phyloP scores from a whole-genome alignment of 30 jellyfish, hydroid and myxozoan species.

The Turritopsis dohrnii region DNA sequence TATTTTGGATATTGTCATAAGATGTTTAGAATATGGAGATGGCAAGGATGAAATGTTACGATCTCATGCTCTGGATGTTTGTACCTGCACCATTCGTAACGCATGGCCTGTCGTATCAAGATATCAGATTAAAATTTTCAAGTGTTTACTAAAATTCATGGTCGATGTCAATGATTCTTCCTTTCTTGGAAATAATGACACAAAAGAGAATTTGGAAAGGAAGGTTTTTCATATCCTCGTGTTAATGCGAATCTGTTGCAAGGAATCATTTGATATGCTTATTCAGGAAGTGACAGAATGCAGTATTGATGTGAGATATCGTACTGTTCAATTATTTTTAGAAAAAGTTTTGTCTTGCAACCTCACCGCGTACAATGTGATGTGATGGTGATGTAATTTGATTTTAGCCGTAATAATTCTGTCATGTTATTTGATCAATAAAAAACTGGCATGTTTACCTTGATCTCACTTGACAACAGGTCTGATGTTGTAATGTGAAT shows the following conservation, averaged over 20 bases:
- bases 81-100: background rate
- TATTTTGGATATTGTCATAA: constrained; percentile 7
- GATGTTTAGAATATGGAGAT: constrained; percentile 26
- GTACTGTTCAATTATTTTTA: constrained; percentile 7
- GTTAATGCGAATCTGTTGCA: constrained; percentile 40
- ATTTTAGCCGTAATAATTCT: background rate
- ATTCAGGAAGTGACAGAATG: constrained; percentile 22
- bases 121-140: constrained; percentile 31
- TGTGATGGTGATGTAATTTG: background rate
- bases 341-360: background rate
- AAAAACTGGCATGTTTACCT: too few relatives aligned
- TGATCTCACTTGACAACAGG: too few relatives aligned
- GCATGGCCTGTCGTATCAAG: constrained; percentile 49
- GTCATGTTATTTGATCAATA: too few relatives aligned
- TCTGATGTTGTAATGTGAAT: too few relatives aligned
- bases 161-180: constrained; percentile 29
- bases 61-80: constrained; percentile 22
- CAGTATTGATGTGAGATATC: constrained; percentile 14
- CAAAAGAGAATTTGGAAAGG: background rate
- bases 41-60: constrained; percentile 37
- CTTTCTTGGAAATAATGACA: constrained; percentile 9
- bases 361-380: background rate
- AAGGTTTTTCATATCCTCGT: constrained; percentile 5
- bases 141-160: constrained; percentile 27
- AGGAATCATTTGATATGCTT: constrained; percentile 28